Evolutionary conservation across 2,797 vertebrate species (phyloP).

Genomic region (Thripadectes ignobilis): DNA sequence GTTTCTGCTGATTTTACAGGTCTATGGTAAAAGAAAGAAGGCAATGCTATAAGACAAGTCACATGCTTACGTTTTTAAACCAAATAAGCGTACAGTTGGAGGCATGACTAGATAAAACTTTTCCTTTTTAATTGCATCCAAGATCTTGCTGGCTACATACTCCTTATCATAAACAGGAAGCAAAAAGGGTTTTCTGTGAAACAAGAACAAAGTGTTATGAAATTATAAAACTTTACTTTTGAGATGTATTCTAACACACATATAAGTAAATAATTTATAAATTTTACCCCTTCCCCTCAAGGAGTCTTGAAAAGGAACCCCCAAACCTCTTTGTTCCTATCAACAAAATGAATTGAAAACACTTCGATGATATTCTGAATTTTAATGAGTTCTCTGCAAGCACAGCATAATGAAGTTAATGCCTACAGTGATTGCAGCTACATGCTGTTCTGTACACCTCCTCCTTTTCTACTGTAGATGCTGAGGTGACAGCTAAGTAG

Average conservation of each 20-base stretch:
- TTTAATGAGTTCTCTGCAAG: neutral
- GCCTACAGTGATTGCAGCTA: rapidly evolving
- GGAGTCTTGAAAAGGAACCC: neutral
- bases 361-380: neutral
- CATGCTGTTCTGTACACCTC: neutral
- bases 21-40: neutral
- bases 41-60: neutral
- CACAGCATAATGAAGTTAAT: neutral
- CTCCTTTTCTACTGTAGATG: neutral
- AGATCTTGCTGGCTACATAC: slow-evolving; percentile 79
- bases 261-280: neutral
- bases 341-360: neutral
- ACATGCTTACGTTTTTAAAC: slow-evolving; percentile 83
- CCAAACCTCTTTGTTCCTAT: neutral
- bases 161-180: slow-evolving; percentile 81
- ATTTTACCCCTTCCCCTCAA: neutral
- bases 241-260: neutral
- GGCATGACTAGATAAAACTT: slow-evolving; percentile 82
- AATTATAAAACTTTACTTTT: neutral
- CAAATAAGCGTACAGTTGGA: slow-evolving; percentile 60
- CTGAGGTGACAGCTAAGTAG: neutral
- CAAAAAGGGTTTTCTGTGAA: slow-evolving; percentile 77
- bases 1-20: neutral
- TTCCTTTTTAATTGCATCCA: slow-evolving; percentile 83
- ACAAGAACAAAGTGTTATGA: neutral